Percentiles rank a stretch among this genome's conserved stretches.
phyloP scores from a whole-genome alignment of 2,888 invertebrate genomes.

The Troilus luridus region DNA sequence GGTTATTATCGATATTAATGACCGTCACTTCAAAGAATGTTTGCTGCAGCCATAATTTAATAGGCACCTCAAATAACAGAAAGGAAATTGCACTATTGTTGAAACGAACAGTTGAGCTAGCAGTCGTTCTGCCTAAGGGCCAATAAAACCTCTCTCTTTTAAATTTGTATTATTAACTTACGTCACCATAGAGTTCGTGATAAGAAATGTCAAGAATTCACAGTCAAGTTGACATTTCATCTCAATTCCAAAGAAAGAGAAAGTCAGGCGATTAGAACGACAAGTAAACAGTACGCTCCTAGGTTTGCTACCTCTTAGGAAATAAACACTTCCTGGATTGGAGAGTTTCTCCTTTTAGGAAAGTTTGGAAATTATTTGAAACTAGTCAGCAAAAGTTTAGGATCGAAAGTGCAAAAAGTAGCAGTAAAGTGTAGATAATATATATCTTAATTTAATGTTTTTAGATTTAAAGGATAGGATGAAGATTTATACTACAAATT shows the following conservation, averaged over 20 bases:
- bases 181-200: not conserved
- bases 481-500: too few relatives aligned
- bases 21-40: not conserved
- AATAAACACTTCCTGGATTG: not conserved
- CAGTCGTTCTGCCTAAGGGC: not conserved
- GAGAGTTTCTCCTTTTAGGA: not conserved
- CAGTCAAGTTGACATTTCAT: not conserved
- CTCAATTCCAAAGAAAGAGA: not conserved
- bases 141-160: not conserved
- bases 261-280: not conserved
- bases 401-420: too few relatives aligned
- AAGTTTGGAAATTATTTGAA: constrained; percentile 65
- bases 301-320: constrained; percentile 2
- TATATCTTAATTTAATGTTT: too few relatives aligned
- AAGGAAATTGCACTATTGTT: not conserved
- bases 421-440: too few relatives aligned
- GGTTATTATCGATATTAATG: not conserved
- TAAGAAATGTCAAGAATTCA: not conserved
- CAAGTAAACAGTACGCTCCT: constrained; percentile 11
- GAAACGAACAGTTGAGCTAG: not conserved
- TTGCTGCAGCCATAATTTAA: not conserved
- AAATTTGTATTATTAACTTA: not conserved
- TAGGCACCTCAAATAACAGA: not conserved
- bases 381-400: too few relatives aligned
- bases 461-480: too few relatives aligned